These are phyloP conservation scores for Lithosia quadra DNA, from an alignment of 2,888 invertebrate species.

Conservation along the genomic window DNA sequence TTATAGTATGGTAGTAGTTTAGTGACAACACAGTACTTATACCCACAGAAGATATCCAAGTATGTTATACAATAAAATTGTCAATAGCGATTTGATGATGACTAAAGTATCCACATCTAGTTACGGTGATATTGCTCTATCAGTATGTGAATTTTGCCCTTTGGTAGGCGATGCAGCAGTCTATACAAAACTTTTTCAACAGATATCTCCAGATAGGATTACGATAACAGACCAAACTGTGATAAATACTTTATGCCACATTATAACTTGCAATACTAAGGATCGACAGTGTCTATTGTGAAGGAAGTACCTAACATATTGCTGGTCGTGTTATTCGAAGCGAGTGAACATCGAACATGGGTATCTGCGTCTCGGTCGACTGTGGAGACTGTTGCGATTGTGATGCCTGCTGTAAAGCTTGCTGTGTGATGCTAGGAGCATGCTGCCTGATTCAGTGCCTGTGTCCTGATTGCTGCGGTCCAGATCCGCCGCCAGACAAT, in stretches of 20 bases:
- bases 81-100: not conserved
- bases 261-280: conserved; percentile 3
- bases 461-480: conserved; percentile 63
- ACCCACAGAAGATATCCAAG: not conserved
- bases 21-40: not conserved
- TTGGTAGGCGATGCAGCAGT: not conserved
- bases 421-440: conserved; percentile 61
- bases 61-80: no score
- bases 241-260: conserved; percentile 9
- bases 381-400: conserved; percentile 44
- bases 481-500: conserved; percentile 33
- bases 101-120: not conserved
- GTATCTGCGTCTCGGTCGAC: conserved; percentile 13
- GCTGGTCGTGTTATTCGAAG: not conserved
- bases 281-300: conserved; percentile 4
- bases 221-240: conserved; percentile 6
- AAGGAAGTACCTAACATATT: not conserved
- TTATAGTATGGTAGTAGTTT: no score
- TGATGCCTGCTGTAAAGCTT: conserved; percentile 61
- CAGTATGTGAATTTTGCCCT: not conserved
- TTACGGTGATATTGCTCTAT: not conserved
- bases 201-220: conserved; percentile 11
- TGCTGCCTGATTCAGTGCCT: conserved; percentile 62
- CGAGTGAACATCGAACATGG: conserved; percentile 3
- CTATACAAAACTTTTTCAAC: not conserved